Evolutionary conservation across 2,888 invertebrate species (phyloP).

Genomic region (Autographa gamma): DNA sequence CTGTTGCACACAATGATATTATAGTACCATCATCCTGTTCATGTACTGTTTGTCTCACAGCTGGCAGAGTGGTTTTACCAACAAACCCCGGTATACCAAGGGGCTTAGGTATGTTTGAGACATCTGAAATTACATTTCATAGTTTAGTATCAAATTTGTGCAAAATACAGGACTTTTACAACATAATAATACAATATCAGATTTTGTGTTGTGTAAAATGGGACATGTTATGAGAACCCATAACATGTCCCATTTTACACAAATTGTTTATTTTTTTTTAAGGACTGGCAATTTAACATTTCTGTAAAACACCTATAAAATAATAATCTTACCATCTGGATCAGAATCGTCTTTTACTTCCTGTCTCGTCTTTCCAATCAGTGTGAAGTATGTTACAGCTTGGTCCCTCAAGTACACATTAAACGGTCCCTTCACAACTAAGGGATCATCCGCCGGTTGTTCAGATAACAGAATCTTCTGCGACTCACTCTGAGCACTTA

Average conservation of each 20-base stretch:
- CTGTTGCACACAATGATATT: conserved; percentile 95
- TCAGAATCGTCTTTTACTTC: conserved; percentile 85
- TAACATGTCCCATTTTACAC: background rate
- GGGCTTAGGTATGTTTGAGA: conserved; percentile 91
- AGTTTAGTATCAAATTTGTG: background rate
- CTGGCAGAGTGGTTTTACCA: conserved; percentile 81
- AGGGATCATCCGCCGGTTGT: conserved; percentile 88
- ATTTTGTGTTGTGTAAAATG: too few relatives aligned
- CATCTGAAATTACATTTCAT: conserved; percentile 88
- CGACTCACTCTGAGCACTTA: conserved; percentile 94
- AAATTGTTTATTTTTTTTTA: too few relatives aligned
- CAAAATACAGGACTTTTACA: background rate
- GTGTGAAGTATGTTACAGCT: conserved; percentile 94
- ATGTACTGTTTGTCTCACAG: conserved; percentile 92
- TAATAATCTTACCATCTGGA: conserved; percentile 89
- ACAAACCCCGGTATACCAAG: conserved; percentile 85
- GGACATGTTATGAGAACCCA: too few relatives aligned
- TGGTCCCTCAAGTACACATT: conserved; percentile 93
- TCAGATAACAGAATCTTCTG: conserved; percentile 92
- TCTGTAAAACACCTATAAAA: background rate
- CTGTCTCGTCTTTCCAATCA: conserved; percentile 91
- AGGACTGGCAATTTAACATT: too few relatives aligned
- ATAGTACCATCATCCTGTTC: conserved; percentile 98
- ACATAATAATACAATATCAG: too few relatives aligned
- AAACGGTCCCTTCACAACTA: conserved; percentile 96